Evolutionary conservation across 2,797 vertebrate species (phyloP).

Genomic region (Tamandua tetradactyla): DNA sequence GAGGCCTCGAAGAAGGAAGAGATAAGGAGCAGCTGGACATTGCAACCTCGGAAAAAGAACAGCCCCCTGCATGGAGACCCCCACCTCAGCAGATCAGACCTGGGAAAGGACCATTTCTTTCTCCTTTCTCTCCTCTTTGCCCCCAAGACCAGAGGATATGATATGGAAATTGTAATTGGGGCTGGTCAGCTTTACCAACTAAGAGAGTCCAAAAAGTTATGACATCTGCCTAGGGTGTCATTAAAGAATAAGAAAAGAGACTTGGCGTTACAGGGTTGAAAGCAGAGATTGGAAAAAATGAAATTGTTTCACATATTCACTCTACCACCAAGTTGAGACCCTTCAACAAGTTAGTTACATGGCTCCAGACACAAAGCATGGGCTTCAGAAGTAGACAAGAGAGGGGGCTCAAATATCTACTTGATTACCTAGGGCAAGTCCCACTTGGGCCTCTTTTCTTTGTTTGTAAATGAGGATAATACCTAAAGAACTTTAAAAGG

Average conservation of each 20-base stretch:
- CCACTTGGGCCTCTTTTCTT: background rate
- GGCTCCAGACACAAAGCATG: background rate
- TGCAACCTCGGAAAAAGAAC: background rate
- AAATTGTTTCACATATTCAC: background rate
- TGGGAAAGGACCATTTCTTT: background rate
- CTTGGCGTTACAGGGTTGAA: background rate
- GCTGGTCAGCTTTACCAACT: background rate
- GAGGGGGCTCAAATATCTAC: background rate
- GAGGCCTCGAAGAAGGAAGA: background rate
- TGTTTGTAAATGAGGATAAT: background rate
- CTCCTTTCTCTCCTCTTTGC: background rate
- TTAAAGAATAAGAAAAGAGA: background rate
- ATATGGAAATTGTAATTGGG: background rate
- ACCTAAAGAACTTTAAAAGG: background rate
- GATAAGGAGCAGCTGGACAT: background rate
- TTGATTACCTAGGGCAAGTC: background rate
- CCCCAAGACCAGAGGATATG: background rate
- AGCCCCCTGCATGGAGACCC: background rate
- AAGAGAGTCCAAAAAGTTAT: background rate
- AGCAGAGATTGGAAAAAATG: conserved; percentile 5
- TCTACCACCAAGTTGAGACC: background rate
- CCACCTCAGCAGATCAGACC: background rate
- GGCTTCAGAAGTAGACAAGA: background rate
- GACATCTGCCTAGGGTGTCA: background rate
- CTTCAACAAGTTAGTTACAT: background rate